Base-by-base conservation (phyloP, 2,888 invertebrate genomes). In the Bhutanitis thaidina region DNA sequence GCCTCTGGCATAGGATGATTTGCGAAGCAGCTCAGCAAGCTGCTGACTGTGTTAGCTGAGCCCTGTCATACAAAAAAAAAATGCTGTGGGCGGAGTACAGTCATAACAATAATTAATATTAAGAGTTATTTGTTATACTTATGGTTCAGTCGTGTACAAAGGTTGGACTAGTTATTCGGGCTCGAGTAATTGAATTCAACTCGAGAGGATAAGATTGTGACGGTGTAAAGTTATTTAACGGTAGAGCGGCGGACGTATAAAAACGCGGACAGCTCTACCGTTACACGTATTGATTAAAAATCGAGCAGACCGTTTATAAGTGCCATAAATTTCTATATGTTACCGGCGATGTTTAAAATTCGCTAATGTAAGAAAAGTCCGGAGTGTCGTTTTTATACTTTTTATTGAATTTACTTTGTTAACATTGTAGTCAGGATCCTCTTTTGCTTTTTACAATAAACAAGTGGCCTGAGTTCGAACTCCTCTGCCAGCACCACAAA, bases 211-310 rank as follows among this genome's bases (percentile, higher is more conserved):
- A 34, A 30, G 46, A 16, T 25, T 27, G 27, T 27, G 8, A 15
- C 36, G 29, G 35, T 14, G 27, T 8, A 29, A 34, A 44, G 39
- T 39, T 25, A 50, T 50, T 50, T 50, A 50, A 50, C 49, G 49
- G 49, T 50, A 8, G 44, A 13, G 25, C 49, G 27, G 13, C 20
- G 53, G 38, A 37, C 49, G 15, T n/a, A 45, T 50, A 53, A 52
- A 55, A 55, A 55, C 49, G 44, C 13, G 41, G 46, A 34, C 51
- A 37, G 43, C 34, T 48, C 15, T 44, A 44, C 55, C 53, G 55
- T 43, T 53, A 51, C 10, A 37, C 16, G 36, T 47, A 48, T 53
- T 49, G 49, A 55, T 55, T 55, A 48, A 53, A 32, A 50, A 47
- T 35, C 41, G 8, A 47, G 13, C 47, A 41, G 32, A 15, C 36